Conservation (phyloP, 2,113 vertebrate species). For the Aptenodytes patagonicus region DNA sequence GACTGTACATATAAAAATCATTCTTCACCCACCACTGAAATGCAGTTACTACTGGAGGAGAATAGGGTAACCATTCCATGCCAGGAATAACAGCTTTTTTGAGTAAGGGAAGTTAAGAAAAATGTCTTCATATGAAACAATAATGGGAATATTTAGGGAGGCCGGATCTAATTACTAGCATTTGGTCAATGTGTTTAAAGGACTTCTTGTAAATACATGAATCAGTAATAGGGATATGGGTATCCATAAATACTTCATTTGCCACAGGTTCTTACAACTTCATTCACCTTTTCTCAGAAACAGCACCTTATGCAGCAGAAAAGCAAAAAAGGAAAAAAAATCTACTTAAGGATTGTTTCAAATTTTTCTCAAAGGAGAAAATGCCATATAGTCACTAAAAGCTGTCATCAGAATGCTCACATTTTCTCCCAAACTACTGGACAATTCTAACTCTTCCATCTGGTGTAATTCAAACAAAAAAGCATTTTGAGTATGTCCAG, state of each 20-base stretch:
- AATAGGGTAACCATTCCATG: not conserved
- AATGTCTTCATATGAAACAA: slow-evolving; percentile 19
- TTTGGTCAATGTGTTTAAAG: not conserved
- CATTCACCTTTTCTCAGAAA: not conserved
- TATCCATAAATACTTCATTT: not conserved
- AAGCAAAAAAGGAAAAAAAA: not conserved
- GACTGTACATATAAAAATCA: not conserved
- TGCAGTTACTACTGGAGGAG: not conserved
- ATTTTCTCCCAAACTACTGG: not conserved
- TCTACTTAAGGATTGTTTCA: not conserved
- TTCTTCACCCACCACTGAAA: slow-evolving; percentile 13
- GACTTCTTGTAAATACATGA: slow-evolving; percentile 8
- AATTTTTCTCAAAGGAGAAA: not conserved
- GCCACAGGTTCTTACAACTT: not conserved
- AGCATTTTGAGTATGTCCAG: not conserved
- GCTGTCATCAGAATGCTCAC: not conserved
- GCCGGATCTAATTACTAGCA: not conserved
- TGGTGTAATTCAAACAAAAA: not conserved
- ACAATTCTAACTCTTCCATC: not conserved
- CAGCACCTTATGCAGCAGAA: not conserved
- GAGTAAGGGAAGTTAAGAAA: slow-evolving; percentile 1
- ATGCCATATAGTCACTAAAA: not conserved
- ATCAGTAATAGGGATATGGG: not conserved
- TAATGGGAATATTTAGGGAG: slow-evolving; percentile 2
- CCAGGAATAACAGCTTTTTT: slow-evolving; percentile 49